A percentile compares a stretch with the other conserved stretches of the same genome.
phyloP scores from a whole-genome alignment of 1,140 invertebrate species.

The Pseudomyrmex gracilis region DNA sequence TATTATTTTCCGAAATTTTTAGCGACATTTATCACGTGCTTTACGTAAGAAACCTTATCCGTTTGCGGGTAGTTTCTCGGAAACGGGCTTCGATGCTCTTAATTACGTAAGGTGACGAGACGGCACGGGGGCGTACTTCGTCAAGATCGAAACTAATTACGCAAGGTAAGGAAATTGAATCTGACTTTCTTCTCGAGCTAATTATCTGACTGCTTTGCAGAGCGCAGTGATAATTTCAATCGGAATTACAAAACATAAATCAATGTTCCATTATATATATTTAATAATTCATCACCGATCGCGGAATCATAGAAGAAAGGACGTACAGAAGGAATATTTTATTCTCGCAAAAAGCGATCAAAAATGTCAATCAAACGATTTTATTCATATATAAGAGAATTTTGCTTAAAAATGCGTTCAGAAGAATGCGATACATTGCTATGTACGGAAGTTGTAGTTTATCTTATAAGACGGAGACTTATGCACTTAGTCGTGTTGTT shows the following conservation, averaged over 20 bases:
- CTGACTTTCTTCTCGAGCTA: constrained; percentile 56
- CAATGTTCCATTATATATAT: too few species aligned
- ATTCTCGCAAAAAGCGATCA: constrained; percentile 13
- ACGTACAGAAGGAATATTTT: not conserved
- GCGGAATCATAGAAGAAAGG: not conserved
- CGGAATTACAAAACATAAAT: constrained; percentile 49
- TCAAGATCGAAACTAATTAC: constrained; percentile 70
- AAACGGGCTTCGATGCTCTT: constrained; percentile 8
- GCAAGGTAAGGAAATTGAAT: constrained; percentile 67
- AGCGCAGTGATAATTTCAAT: constrained; percentile 57
- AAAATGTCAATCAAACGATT: not conserved
- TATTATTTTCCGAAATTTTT: not conserved
- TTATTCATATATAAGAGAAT: not conserved
- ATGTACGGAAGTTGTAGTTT: constrained; percentile 18
- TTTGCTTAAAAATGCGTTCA: constrained; percentile 8
- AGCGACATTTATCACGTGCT: constrained; percentile 6
- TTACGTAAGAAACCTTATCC: constrained; percentile 19
- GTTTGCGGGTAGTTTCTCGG: not conserved
- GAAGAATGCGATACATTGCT: constrained; percentile 41
- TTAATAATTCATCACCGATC: not conserved
- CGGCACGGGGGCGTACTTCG: constrained; percentile 12
- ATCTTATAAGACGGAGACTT: constrained; percentile 27
- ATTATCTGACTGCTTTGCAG: constrained; percentile 60
- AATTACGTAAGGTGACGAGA: constrained; percentile 54
- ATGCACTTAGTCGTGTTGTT: constrained; percentile 37